phyloP scores from a whole-genome alignment of 2,797 vertebrate genomes.

The Alcedo quadribrachys region DNA sequence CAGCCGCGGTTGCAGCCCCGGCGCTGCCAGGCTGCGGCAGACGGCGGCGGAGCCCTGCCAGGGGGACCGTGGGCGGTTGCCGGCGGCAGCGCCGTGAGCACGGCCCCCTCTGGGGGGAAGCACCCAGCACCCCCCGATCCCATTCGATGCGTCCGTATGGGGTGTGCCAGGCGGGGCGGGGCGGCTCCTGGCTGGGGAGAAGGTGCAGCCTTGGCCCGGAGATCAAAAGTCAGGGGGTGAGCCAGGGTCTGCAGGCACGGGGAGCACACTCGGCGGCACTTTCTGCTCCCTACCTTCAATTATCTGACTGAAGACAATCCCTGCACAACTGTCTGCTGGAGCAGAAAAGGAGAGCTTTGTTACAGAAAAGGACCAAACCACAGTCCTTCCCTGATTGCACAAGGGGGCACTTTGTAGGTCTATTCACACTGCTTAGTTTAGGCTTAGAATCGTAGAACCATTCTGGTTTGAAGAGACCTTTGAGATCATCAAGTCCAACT shows the following conservation, averaged over 20 bases:
- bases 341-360: neutral
- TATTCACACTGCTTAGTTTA: neutral
- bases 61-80: neutral
- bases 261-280: neutral
- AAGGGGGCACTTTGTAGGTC: rapidly evolving
- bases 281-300: neutral
- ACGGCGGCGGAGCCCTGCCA: neutral
- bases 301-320: neutral
- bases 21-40: constrained; percentile 37
- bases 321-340: neutral
- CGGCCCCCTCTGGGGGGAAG: neutral
- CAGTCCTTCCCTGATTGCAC: neutral
- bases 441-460: neutral
- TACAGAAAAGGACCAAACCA: neutral
- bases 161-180: neutral
- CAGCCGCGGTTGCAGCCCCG: neutral
- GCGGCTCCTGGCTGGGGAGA: neutral
- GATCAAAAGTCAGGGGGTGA: neutral
- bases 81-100: neutral
- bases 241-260: neutral
- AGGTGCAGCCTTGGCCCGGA: neutral
- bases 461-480: neutral
- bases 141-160: rapidly evolving
- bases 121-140: neutral
- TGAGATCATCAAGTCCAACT: neutral